Percentiles rank a stretch among this genome's conserved stretches.
phyloP scores from a whole-genome alignment of 1,140 invertebrate genomes.

The Drosophila repletoides region DNA sequence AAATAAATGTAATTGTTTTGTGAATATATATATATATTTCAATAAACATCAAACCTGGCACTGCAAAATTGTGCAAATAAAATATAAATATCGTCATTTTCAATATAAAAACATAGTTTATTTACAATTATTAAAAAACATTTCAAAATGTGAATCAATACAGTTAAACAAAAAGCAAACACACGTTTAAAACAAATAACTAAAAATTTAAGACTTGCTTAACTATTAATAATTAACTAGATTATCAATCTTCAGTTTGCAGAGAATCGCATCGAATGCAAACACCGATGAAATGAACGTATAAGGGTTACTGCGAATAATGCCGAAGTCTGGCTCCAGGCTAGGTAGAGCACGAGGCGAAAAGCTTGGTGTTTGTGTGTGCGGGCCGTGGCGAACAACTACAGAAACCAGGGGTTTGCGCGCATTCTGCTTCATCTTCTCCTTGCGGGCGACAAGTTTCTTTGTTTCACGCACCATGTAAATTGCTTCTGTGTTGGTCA shows the following conservation, averaged over 20 bases:
- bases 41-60: conserved; percentile 59
- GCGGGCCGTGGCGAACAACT: conserved; percentile 31
- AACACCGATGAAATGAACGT: conserved; percentile 79
- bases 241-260: conserved; percentile 65
- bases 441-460: conserved; percentile 78
- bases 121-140: conserved; percentile 6
- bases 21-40: conserved; percentile 63
- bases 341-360: conserved; percentile 57
- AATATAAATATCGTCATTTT: conserved; percentile 2
- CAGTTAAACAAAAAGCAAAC: conserved; percentile 37
- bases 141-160: conserved; percentile 4
- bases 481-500: conserved; percentile 75
- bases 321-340: conserved; percentile 75
- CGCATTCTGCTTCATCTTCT: conserved; percentile 79
- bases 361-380: conserved; percentile 41
- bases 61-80: conserved; percentile 56
- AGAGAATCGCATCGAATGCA: conserved; percentile 76
- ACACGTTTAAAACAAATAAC: conserved; percentile 39
- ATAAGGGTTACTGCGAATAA: conserved; percentile 70
- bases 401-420: conserved; percentile 45
- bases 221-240: neutral
- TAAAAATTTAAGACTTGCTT: neutral
- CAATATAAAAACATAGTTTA: conserved; percentile 10
- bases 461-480: conserved; percentile 80
- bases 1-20: conserved; percentile 64